Evolutionary conservation across 53 echinoderm and acorn worm species (phyloP).

Genomic region (Echinometra lucunter): DNA sequence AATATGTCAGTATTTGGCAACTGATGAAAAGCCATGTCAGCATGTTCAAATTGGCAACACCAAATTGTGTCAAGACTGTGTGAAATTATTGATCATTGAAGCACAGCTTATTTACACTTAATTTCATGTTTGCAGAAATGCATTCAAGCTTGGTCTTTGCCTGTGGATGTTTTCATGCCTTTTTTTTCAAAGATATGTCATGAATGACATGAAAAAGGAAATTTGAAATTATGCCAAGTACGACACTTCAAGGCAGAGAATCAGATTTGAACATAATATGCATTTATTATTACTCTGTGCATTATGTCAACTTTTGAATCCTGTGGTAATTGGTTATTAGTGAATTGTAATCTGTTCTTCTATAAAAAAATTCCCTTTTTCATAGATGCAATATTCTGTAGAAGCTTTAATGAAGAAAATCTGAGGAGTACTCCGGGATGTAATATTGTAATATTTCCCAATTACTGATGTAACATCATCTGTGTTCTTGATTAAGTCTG

Average conservation of each 20-base stretch:
- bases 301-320: background rate
- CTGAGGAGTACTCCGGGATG: background rate
- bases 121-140: background rate
- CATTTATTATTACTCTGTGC: background rate
- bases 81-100: slow-evolving; percentile 54
- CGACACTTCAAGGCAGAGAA: background rate
- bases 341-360: background rate
- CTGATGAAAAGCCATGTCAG: slow-evolving; percentile 35
- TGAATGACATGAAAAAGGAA: background rate
- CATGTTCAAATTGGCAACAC: slow-evolving; percentile 43
- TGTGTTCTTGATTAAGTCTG: background rate
- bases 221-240: background rate
- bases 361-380: background rate
- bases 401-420: background rate
- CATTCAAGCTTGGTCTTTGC: background rate
- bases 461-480: background rate
- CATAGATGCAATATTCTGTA: background rate
- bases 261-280: background rate
- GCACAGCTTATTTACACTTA: slow-evolving; percentile 13
- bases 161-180: background rate
- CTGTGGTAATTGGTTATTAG: background rate
- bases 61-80: slow-evolving; percentile 49
- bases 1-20: slow-evolving; percentile 51
- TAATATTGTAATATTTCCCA: background rate
- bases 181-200: background rate